phyloP scores from a whole-genome alignment of 2,797 vertebrate genomes.

The Urocyon cinereoargenteus region DNA sequence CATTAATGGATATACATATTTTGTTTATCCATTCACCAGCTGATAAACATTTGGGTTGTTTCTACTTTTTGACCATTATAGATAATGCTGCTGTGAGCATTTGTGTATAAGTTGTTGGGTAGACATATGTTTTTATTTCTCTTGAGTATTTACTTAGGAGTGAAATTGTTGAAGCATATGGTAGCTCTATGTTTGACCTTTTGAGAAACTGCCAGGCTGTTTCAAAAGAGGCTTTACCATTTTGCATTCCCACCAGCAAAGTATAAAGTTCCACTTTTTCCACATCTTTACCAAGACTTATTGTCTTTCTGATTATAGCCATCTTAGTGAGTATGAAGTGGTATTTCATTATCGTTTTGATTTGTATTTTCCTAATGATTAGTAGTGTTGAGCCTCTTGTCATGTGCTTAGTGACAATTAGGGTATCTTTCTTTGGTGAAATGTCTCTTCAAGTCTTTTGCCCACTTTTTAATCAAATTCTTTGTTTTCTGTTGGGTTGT shows the following conservation, averaged over 20 bases:
- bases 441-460: background rate
- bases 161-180: background rate
- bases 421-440: background rate
- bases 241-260: background rate
- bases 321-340: background rate
- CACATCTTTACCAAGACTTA: background rate
- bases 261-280: background rate
- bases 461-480: background rate
- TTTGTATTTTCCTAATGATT: background rate
- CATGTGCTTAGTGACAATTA: background rate
- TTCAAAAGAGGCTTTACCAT: background rate
- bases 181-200: background rate
- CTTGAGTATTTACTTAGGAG: background rate
- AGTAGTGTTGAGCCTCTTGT: background rate
- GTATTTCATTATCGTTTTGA: background rate
- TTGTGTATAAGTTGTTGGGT: background rate
- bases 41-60: background rate
- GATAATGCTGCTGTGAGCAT: background rate
- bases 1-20: background rate
- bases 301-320: background rate
- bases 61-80: background rate
- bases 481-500: background rate
- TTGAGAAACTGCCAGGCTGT: background rate
- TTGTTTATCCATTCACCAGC: background rate
- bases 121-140: background rate